Evolutionary conservation across 2,113 vertebrate genomes (phyloP), one percentile per base, ranked within the genome.

Genomic region (Chiloscyllium plagiosum): DNA sequence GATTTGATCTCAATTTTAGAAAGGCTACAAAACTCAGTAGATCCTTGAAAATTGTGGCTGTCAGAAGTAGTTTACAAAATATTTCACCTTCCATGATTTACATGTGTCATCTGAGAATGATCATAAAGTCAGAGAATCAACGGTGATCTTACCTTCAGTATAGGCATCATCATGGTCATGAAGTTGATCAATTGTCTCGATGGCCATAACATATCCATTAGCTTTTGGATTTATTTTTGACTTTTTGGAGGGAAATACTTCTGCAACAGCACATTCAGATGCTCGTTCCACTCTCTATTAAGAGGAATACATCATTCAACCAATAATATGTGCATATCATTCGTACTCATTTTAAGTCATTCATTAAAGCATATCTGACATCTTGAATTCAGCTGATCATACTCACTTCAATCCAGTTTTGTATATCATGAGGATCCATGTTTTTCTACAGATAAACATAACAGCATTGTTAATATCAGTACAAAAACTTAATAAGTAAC

Each of bases 111-210:
- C 8, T n/a, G 24, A 72, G 87, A n/a, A 68, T 87, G 68, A 95
- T 95, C 47, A 52, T 10, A 47, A 15, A 29, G 29, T 1, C 8
- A 42, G 42, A 52, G 26, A 95, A 72, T 95, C 89, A 52, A 26
- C 33, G 42, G 22, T 19, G 93, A 66, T 96, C 96, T 61, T 96
- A 99, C 99, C 99, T 98, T 99, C 99, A 94, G 96, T 96, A 95
- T 97, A 98, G 61, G 98, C 97, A 2, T 98, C 98, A 96, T 98
- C 97, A 0, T 98, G 97, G 97, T 98, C 98, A 95, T 97, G 97
- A 96, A 98, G 96, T 97, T 97, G 97, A 22, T 98, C 98, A 83
- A 95, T 29, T 42, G 96, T 97, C 97, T 97, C 97, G 96, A 98
- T 95, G 47, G 97, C 96, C 93, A 97, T 96, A 42, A 96, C 96